Evolutionary conservation across 2,797 vertebrate species (phyloP).

Genomic region (Tachyglossus aculeatus): DNA sequence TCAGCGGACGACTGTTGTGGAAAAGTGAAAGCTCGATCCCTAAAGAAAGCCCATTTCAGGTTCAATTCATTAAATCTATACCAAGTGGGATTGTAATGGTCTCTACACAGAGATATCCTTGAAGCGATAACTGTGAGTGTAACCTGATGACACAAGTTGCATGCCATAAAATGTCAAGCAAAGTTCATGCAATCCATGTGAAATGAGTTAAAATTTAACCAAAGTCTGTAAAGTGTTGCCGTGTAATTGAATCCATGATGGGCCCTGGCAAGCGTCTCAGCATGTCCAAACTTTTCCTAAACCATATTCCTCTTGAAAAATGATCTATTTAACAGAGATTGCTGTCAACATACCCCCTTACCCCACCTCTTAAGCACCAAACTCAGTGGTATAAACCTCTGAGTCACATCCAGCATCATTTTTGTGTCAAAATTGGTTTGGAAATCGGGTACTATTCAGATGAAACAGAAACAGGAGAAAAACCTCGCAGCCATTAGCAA

Average conservation of each 20-base stretch:
- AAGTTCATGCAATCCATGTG: slow-evolving; percentile 70
- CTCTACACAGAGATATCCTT: slow-evolving; percentile 57
- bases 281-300: slow-evolving; percentile 34
- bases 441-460: slow-evolving; percentile 16
- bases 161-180: slow-evolving; percentile 72
- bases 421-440: slow-evolving; percentile 51
- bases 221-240: slow-evolving; percentile 34
- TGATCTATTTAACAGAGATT: neutral
- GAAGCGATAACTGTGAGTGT: slow-evolving; percentile 69
- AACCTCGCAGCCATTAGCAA: neutral
- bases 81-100: slow-evolving; percentile 7
- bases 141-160: slow-evolving; percentile 71
- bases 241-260: slow-evolving; percentile 44
- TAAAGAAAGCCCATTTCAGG: slow-evolving; percentile 49
- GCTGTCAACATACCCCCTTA: slow-evolving; percentile 27
- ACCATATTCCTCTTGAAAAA: neutral
- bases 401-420: slow-evolving; percentile 51
- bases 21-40: neutral
- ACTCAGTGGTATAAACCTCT: slow-evolving; percentile 47
- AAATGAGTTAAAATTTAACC: slow-evolving; percentile 76
- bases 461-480: slow-evolving; percentile 15
- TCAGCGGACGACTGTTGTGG: neutral
- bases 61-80: slow-evolving; percentile 53
- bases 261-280: neutral
- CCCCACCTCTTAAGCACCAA: slow-evolving; percentile 26